These are phyloP conservation scores for Palloptera scutellata DNA, from an alignment of 2,888 invertebrate species.

Conservation along the genomic window DNA sequence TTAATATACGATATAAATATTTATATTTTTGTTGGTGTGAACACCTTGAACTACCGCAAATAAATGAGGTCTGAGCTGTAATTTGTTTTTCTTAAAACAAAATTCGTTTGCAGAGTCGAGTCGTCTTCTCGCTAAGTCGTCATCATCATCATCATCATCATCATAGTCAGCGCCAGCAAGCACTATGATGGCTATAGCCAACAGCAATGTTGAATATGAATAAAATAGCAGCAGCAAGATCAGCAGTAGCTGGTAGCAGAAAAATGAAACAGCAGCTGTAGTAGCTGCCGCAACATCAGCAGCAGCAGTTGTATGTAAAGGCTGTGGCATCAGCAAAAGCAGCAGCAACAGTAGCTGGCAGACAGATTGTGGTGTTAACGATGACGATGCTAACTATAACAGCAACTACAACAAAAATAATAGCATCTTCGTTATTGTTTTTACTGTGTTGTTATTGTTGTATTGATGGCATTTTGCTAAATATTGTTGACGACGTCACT, in stretches of 20 bases:
- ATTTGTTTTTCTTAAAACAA: conserved; percentile 58
- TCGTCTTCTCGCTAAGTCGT: conserved; percentile 8
- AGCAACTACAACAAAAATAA: not conserved
- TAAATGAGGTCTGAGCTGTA: conserved; percentile 62
- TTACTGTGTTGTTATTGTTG: no score
- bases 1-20: conserved; percentile 27
- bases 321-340: no score
- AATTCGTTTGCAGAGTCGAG: conserved; percentile 45
- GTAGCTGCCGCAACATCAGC: no score
- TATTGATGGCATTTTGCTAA: conserved; percentile 10
- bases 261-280: not conserved
- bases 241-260: not conserved
- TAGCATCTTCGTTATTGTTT: conserved; percentile 8
- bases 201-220: not conserved
- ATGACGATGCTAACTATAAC: conserved; percentile 13
- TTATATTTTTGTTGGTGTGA: conserved; percentile 45
- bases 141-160: conserved; percentile 18
- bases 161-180: conserved; percentile 8
- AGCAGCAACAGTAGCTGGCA: not conserved
- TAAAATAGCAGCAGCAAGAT: not conserved
- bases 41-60: conserved; percentile 61
- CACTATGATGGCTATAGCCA: not conserved
- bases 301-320: no score
- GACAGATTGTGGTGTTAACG: conserved; percentile 6
- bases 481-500: not conserved